Base-by-base conservation (phyloP, 2,888 invertebrate genomes). In the Xylota sylvarum region DNA sequence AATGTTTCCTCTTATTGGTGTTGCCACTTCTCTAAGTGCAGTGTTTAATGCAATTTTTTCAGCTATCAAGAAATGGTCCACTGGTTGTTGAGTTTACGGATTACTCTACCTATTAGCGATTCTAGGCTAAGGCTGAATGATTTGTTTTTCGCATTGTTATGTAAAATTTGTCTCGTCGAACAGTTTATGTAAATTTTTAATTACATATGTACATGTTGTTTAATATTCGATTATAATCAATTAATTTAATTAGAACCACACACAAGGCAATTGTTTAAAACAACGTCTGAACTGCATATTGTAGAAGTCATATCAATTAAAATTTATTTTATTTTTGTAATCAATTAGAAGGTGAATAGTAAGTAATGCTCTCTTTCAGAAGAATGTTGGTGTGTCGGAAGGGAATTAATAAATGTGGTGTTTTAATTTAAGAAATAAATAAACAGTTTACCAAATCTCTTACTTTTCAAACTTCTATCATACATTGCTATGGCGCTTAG, bases 21-120 rank as follows among this genome's bases (percentile, higher is more conserved):
- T 43, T 73, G 52, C 52, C 73, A 67, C n/a, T 27, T 52, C 17
- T n/a, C 27, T 43, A 1, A 14, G 14, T 35, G 10, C 32, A 32
- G 32, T 1, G 32, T 32, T 32, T 32, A 7, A 32, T 32, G 7
- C 3, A 23, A 23, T 23, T 23, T 23, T 3, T 35, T 35, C 2
- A 35, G 10, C 10, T 9, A 35, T 7, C 1, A 1, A 1, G 5
- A 32, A 32, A 32, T 32, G 1, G 1, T 2, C 5, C 5, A 7
- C 32, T 32, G 32, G 5, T 32, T 5, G 1, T 32, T 32, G 32
- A 7, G 7, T 32, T 32, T 7, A 32, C 32, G 32, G 32, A 5
- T 32, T 32, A 32, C 1, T 32, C 23, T 23, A 23, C 2, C 3
- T 23, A 3, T 23, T 3, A 23, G 23, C 23, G 23, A 23, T 23